Percentiles rank a stretch among this genome's conserved stretches.
Evolutionary conservation across 2,113 vertebrate genomes (phyloP).

Genomic region (Vombatus ursinus): DNA sequence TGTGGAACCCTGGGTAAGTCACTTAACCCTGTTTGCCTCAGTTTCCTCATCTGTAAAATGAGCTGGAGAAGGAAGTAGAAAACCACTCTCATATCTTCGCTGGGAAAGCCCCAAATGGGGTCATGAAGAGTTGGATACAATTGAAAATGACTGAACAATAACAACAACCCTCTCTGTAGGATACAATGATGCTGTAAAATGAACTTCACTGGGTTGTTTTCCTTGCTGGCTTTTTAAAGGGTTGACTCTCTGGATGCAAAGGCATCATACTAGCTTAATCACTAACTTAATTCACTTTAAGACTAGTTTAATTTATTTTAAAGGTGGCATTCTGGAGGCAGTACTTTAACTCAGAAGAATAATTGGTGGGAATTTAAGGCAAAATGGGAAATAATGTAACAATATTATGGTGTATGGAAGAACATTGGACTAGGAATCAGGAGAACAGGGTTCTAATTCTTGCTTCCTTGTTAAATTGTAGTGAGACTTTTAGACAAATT

Average conservation of each 20-base stretch:
- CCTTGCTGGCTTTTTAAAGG: background rate
- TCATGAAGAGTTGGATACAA: too few relatives aligned
- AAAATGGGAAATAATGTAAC: background rate
- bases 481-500: rapidly evolving
- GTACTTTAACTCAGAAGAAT: background rate
- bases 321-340: background rate
- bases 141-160: background rate
- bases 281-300: background rate
- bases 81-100: background rate
- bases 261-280: background rate
- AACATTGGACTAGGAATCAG: background rate
- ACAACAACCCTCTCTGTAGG: background rate
- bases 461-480: background rate
- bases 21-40: background rate
- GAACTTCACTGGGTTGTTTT: background rate
- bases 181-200: too few relatives aligned
- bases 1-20: background rate
- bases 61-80: background rate
- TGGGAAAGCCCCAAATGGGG: background rate
- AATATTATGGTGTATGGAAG: background rate
- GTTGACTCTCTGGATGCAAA: background rate
- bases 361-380: background rate
- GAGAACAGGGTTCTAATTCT: background rate
- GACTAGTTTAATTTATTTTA: background rate
- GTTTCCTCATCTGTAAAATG: background rate